Percentiles rank a stretch among this genome's conserved stretches.
Conservation (phyloP, 2,113 vertebrate species). For the Eulemur rufifrons region DNA sequence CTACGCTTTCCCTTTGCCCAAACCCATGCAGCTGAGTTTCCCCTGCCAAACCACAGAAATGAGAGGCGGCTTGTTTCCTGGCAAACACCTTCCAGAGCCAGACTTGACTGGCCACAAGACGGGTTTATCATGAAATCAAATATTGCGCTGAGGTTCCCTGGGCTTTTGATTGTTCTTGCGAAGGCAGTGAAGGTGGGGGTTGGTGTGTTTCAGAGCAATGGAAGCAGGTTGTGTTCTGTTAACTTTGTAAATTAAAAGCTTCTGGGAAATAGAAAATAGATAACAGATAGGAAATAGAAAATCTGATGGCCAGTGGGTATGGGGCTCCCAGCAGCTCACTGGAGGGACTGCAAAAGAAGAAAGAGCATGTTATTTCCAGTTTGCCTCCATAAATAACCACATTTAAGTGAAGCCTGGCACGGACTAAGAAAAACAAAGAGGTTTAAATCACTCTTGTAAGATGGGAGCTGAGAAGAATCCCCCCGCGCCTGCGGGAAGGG, state of each 20-base stretch:
- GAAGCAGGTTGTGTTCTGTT: neutral
- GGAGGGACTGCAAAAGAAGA: neutral
- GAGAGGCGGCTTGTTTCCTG: neutral
- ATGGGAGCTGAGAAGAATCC: neutral
- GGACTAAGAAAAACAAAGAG: neutral
- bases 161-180: neutral
- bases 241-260: neutral
- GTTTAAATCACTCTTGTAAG: neutral
- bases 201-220: neutral
- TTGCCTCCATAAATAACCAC: neutral
- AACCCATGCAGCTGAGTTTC: neutral
- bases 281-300: no score
- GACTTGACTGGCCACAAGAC: neutral
- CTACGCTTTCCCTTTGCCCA: neutral
- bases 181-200: neutral
- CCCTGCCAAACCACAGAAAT: neutral
- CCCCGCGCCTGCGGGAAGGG: no score
- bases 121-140: neutral
- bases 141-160: neutral
- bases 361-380: neutral
- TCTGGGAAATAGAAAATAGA: neutral
- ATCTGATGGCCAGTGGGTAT: neutral
- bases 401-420: neutral
- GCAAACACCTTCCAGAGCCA: neutral
- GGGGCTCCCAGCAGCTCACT: rapidly evolving